Conservation (phyloP, 1,140 invertebrate species). For the Sarcophaga peregrina region DNA sequence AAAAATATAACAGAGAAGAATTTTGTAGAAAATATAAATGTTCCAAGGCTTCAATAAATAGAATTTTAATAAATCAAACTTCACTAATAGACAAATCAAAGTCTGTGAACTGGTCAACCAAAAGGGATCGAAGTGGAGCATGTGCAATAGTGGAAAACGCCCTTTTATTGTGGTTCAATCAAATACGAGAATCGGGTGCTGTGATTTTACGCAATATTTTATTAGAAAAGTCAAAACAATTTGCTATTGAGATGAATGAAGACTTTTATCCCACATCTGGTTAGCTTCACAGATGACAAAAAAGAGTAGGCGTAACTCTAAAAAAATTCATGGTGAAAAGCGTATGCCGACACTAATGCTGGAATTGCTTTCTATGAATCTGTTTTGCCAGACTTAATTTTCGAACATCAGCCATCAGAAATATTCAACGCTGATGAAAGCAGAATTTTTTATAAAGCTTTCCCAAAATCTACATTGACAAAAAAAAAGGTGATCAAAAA, state of each 20-base stretch:
- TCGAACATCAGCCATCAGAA: neutral
- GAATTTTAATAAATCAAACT: constrained; percentile 17
- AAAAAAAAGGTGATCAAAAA: constrained; percentile 13
- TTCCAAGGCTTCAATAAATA: neutral
- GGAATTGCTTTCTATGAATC: neutral
- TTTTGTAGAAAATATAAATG: constrained; percentile 16
- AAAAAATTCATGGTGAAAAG: no score
- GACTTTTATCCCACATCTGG: constrained; percentile 4
- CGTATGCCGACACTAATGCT: neutral
- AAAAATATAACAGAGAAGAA: constrained; percentile 15
- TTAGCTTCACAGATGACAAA: constrained; percentile 25
- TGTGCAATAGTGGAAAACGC: neutral
- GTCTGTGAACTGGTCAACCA: neutral
- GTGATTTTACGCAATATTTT: neutral
- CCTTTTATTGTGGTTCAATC: constrained; percentile 30
- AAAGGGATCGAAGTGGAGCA: constrained; percentile 25
- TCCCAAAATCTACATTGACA: no score
- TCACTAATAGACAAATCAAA: neutral
- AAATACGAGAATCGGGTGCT: neutral
- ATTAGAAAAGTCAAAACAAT: constrained; percentile 33
- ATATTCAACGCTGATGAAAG: constrained; percentile 43
- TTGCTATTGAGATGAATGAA: constrained; percentile 23
- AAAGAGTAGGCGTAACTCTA: neutral
- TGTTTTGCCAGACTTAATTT: constrained; percentile 25
- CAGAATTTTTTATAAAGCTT: constrained; percentile 23